These are phyloP conservation scores for Peromyscus polionotus DNA, from an alignment of 2,113 vertebrate genomes.

Conservation along the genomic window DNA sequence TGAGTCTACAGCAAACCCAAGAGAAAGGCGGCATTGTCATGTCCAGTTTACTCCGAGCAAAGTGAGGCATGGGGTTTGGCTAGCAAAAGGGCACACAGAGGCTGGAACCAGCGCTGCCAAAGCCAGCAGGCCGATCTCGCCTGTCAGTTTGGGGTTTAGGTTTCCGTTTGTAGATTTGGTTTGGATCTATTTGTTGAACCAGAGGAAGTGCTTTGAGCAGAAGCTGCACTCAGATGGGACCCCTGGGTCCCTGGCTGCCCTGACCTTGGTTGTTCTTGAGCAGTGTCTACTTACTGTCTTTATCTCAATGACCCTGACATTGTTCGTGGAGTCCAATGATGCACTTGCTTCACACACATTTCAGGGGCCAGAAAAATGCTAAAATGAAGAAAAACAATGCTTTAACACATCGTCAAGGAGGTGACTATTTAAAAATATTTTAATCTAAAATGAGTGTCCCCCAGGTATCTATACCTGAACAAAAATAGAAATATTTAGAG, in stretches of 20 bases:
- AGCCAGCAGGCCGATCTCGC: background rate
- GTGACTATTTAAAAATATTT: background rate
- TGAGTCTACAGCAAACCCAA: background rate
- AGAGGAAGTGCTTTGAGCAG: background rate
- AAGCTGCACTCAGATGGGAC: background rate
- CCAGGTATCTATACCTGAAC: background rate
- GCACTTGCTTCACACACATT: background rate
- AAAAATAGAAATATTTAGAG: slow-evolving; percentile 28
- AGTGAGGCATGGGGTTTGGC: background rate
- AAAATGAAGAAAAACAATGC: background rate
- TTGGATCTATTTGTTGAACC: background rate
- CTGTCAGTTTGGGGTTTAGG: background rate
- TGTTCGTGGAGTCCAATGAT: background rate
- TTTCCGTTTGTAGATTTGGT: background rate
- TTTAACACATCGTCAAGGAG: slow-evolving; percentile 4
- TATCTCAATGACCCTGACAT: background rate
- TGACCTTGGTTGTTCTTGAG: background rate
- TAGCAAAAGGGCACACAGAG: background rate
- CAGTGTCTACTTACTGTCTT: background rate
- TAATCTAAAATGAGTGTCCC: background rate
- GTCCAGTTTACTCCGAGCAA: background rate
- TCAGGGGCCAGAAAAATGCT: background rate
- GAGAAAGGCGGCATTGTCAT: background rate
- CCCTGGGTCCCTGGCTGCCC: background rate
- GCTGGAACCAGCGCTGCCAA: background rate